Evolutionary conservation across 2,797 vertebrate species (phyloP), one percentile per base, ranked within the genome.

Genomic region (Phaenicophaeus curvirostris): DNA sequence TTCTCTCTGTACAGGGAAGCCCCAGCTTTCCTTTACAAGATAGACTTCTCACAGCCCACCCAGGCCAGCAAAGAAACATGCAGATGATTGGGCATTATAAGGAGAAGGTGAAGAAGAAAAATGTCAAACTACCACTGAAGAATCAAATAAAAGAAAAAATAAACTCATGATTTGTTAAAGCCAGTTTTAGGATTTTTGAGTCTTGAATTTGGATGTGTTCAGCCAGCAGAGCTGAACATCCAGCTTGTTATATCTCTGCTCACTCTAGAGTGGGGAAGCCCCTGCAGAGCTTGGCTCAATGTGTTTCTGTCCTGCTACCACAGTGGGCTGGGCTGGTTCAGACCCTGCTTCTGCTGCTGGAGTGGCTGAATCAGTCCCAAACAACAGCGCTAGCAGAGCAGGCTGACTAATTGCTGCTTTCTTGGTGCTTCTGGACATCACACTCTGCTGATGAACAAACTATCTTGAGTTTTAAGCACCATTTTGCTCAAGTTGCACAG

Each of bases 261-360:
- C 58, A 13, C 3, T 3, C 3, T 37, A 27, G 44, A 7, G 13
- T 25, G 25, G 11, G 39, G 65, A 58, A 39, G 25, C 17, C 31
- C 3, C 41, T 15, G 21, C 42, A 53, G 42, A 13, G 2, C 50
- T 18, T 76, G 35, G 77, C 42, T 66, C 48, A n/a, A 23, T 58
- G 11, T 1, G 2, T 4, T 77, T 12, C 55, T n/a, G 13, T 41
- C 31, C 6, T 0, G 0, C 27, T 53, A 7, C 18, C 19, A 72
- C 54, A 6, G 15, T 4, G 4, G 15, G 18, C 0, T 33, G 55
- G 31, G 63, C 19, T 10, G 14, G 33, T 58, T 46, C 35, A 31
- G 1, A 37, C 15, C 20, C 31, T 9, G 15, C 14, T 11, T 51
- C 16, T 17, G 50, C 59, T 6, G 6, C 2, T 19, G 28, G 46